phyloP scores from a whole-genome alignment of 1,140 invertebrate species.

The Lepidotrigona ventralis region DNA sequence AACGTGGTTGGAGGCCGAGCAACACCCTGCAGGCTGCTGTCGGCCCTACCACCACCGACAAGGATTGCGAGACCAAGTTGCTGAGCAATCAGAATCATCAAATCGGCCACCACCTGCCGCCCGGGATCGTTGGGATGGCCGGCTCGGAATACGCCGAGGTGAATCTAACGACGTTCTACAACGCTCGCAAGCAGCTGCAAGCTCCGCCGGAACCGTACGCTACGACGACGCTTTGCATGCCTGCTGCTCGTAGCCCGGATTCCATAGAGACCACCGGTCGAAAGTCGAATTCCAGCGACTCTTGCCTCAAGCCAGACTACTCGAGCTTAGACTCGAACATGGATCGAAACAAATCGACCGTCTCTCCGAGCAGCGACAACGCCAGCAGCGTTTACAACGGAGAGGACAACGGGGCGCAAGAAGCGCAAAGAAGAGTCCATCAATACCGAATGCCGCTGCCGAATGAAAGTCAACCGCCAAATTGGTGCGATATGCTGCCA shows the following conservation, averaged over 20 bases:
- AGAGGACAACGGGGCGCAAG: constrained; percentile 70
- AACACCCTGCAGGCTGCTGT: constrained; percentile 76
- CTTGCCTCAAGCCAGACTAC: constrained; percentile 80
- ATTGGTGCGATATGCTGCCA: constrained; percentile 89
- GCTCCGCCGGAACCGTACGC: constrained; percentile 90
- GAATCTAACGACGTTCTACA: constrained; percentile 91
- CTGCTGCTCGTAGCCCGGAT: constrained; percentile 78
- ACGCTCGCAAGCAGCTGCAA: constrained; percentile 84
- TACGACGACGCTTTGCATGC: constrained; percentile 86
- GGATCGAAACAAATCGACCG: constrained; percentile 77
- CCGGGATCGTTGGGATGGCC: constrained; percentile 79
- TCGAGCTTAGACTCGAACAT: constrained; percentile 78
- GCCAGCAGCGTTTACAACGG: constrained; percentile 79
- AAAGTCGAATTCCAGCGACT: constrained; percentile 79
- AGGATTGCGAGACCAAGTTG: constrained; percentile 84
- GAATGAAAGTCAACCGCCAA: constrained; percentile 77
- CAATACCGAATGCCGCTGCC: constrained; percentile 69
- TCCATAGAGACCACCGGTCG: constrained; percentile 78
- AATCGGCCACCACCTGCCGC: constrained; percentile 70
- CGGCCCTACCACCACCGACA: constrained; percentile 80
- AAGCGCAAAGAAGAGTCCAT: constrained; percentile 69
- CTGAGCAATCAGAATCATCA: constrained; percentile 81
- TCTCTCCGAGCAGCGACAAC: constrained; percentile 78
- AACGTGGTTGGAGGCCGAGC: constrained; percentile 86
- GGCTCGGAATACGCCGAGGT: constrained; percentile 89